phyloP scores from a whole-genome alignment of 2,113 vertebrate species.

The Lota lota region DNA sequence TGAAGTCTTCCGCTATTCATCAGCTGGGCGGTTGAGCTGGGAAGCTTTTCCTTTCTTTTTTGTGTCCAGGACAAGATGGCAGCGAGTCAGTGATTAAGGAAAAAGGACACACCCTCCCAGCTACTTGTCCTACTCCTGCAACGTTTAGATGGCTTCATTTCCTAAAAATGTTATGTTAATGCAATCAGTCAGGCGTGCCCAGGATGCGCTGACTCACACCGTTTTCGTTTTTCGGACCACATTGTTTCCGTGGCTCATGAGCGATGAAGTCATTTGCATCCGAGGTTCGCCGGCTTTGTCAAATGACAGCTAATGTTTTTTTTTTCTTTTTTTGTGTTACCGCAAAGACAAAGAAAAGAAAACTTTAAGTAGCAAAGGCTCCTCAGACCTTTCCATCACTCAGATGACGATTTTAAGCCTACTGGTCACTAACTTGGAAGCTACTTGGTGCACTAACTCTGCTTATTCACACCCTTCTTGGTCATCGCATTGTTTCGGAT shows the following conservation, averaged over 20 bases:
- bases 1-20: no score
- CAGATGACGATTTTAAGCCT: no score
- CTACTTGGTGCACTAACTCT: no score
- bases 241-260: constrained; percentile 15
- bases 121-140: constrained; percentile 2
- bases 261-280: constrained; percentile 47
- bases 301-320: constrained; percentile 38
- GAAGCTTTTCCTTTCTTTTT: not conserved
- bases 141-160: constrained; percentile 28
- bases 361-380: no score
- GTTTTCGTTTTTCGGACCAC: no score
- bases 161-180: constrained; percentile 54
- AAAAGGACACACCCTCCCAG: constrained; percentile 16
- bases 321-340: not conserved
- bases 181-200: constrained; percentile 38
- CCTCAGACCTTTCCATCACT: no score
- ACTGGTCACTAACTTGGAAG: no score
- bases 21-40: no score
- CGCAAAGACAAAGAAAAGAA: no score
- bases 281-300: constrained; percentile 30
- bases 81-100: constrained; percentile 24
- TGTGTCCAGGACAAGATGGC: not conserved
- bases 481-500: no score
- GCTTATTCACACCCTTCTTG: no score
- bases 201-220: constrained; percentile 50